A percentile compares a stretch with the other conserved stretches of the same genome.
Evolutionary conservation across 2,888 invertebrate genomes (phyloP).

Genomic region (Syrphus vitripennis): DNA sequence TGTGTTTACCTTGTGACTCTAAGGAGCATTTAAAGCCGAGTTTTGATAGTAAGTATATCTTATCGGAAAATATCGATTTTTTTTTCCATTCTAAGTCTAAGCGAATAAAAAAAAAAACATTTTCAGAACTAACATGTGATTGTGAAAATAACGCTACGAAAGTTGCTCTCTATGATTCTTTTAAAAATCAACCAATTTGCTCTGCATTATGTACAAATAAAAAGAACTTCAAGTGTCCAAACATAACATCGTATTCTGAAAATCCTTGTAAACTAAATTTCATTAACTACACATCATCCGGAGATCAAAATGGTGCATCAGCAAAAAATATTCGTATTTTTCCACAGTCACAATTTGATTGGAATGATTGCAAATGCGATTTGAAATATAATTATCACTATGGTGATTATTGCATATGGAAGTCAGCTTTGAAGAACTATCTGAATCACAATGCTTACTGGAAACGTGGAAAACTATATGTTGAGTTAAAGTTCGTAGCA

Average conservation of each 20-base stretch:
- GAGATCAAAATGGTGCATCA: conserved; percentile 54
- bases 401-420: conserved; percentile 77
- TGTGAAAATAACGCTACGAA: conserved; percentile 77
- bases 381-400: conserved; percentile 77
- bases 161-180: conserved; percentile 76
- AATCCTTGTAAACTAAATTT: conserved; percentile 75
- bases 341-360: conserved; percentile 31
- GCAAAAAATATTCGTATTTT: conserved; percentile 68
- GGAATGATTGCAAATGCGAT: conserved; percentile 76
- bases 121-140: conserved; percentile 81
- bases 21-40: conserved; percentile 52
- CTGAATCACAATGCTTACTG: conserved; percentile 77
- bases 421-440: conserved; percentile 76
- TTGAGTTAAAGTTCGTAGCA: conserved; percentile 78
- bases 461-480: conserved; percentile 73
- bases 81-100: background rate
- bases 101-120: conserved; percentile 59
- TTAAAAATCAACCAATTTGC: conserved; percentile 76
- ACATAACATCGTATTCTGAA: conserved; percentile 34
- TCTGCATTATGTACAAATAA: conserved; percentile 72
- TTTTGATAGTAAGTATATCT: conserved; percentile 32
- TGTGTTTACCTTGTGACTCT: conserved; percentile 81
- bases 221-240: conserved; percentile 26
- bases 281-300: conserved; percentile 74
- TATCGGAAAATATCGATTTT: background rate